phyloP scores from a whole-genome alignment of 2,888 invertebrate species.

The Acleris literana region DNA sequence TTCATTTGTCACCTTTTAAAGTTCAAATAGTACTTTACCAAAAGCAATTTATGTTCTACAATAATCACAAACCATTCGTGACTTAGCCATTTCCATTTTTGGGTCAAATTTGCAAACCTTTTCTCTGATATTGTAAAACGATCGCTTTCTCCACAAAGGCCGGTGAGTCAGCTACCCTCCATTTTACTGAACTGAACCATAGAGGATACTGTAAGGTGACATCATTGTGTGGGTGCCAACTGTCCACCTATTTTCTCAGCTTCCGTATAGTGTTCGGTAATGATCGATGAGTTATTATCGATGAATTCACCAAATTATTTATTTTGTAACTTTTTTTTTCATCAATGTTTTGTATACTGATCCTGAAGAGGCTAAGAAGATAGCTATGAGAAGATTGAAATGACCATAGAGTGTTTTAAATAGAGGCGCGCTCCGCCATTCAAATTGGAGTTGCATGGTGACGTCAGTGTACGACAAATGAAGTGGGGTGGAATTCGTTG shows the following conservation, averaged over 20 bases:
- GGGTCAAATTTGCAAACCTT: constrained; percentile 27
- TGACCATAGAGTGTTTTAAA: too few relatives aligned
- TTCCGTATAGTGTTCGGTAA: constrained; percentile 2
- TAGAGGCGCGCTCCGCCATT: too few relatives aligned
- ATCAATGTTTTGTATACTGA: not conserved
- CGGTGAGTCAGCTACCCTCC: constrained; percentile 26
- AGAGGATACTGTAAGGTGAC: constrained; percentile 19
- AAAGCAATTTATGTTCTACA: too few relatives aligned
- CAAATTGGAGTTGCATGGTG: too few relatives aligned
- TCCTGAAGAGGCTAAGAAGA: too few relatives aligned
- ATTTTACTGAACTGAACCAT: constrained; percentile 13
- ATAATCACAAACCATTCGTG: constrained; percentile 17
- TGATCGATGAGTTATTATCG: constrained; percentile 2
- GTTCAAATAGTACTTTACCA: too few relatives aligned
- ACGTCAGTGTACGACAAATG: too few relatives aligned
- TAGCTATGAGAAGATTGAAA: too few relatives aligned
- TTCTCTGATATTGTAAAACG: constrained; percentile 18
- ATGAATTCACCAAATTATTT: not conserved
- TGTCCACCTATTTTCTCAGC: constrained; percentile 14
- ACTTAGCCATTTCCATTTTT: constrained; percentile 15
- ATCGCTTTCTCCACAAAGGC: constrained; percentile 25
- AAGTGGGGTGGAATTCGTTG: too few relatives aligned
- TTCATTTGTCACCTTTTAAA: too few relatives aligned
- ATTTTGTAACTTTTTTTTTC: not conserved
- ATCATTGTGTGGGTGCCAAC: constrained; percentile 16